These are phyloP conservation scores for Ceryle rudis DNA, from an alignment of 2,797 vertebrate species.

Conservation along the genomic window DNA sequence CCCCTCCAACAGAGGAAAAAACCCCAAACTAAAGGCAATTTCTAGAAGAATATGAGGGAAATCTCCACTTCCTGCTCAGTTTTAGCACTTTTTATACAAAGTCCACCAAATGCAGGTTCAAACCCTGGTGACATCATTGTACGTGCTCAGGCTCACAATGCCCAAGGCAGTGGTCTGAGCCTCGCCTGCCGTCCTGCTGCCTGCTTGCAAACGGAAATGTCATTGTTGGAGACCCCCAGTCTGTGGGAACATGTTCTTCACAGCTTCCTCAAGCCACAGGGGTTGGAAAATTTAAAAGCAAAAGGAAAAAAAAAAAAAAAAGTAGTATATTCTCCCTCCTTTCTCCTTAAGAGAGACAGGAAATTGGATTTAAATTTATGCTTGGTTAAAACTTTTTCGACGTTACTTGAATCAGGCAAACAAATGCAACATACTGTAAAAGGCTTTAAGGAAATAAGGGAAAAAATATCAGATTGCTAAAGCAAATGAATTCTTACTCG, in stretches of 20 bases:
- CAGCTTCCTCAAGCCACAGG: constrained; percentile 60
- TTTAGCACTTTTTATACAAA: background rate
- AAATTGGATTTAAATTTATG: constrained; percentile 56
- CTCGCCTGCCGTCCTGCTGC: background rate
- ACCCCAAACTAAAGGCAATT: background rate
- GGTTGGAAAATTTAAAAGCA: background rate
- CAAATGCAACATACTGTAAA: background rate
- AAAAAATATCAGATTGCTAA: background rate
- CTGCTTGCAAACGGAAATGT: constrained; percentile 29
- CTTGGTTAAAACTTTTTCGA: background rate
- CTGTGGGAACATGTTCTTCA: constrained; percentile 52
- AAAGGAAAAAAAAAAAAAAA: background rate
- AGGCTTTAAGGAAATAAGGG: background rate
- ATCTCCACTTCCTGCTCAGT: constrained; percentile 72
- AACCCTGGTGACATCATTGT: background rate
- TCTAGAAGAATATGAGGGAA: constrained; percentile 70
- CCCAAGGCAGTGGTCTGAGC: background rate
- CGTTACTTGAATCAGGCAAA: background rate
- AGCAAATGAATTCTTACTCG: background rate
- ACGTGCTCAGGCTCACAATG: constrained; percentile 69
- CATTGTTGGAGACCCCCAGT: constrained; percentile 54
- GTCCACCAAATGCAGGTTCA: background rate
- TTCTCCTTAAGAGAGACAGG: constrained; percentile 40
- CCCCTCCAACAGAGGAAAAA: background rate
- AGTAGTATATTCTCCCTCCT: background rate